A percentile compares a stretch with the other conserved stretches of the same genome.
Evolutionary conservation across 2,797 vertebrate species (phyloP).

Genomic region (Crypturellus tataupa): DNA sequence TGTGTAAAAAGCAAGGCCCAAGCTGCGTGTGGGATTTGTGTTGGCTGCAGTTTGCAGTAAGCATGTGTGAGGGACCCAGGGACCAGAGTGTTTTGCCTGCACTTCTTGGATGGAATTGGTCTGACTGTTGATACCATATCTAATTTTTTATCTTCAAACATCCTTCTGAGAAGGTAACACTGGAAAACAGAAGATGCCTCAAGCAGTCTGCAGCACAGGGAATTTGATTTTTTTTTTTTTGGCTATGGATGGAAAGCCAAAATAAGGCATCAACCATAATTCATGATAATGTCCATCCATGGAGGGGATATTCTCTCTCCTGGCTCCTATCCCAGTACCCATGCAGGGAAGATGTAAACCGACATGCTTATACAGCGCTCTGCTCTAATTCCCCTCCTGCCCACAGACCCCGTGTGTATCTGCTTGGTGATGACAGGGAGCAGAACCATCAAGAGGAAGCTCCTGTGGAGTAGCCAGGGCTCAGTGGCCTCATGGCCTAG

Average conservation of each 20-base stretch:
- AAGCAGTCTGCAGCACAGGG: not conserved
- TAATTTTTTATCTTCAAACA: not conserved
- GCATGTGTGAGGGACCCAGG: accelerated
- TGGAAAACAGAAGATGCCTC: not conserved
- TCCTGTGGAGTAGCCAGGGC: constrained; percentile 10
- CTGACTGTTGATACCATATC: not conserved
- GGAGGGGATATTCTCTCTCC: not conserved
- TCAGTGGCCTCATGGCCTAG: not conserved
- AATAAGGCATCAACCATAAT: not conserved
- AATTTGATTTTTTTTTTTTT: not conserved
- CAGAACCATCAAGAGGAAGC: not conserved
- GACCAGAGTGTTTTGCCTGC: not conserved
- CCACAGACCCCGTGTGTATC: not conserved
- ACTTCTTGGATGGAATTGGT: not conserved
- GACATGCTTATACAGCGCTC: not conserved
- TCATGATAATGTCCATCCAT: not conserved
- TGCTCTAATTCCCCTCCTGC: not conserved
- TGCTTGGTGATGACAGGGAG: not conserved
- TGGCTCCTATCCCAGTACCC: not conserved
- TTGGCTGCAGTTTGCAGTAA: not conserved
- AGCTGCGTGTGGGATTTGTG: not conserved
- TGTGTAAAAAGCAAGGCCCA: not conserved
- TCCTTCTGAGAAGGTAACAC: not conserved
- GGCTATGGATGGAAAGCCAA: not conserved
- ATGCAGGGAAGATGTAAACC: not conserved